phyloP scores from a whole-genome alignment of 2,797 vertebrate species.

The Sebastes trivittatus region DNA sequence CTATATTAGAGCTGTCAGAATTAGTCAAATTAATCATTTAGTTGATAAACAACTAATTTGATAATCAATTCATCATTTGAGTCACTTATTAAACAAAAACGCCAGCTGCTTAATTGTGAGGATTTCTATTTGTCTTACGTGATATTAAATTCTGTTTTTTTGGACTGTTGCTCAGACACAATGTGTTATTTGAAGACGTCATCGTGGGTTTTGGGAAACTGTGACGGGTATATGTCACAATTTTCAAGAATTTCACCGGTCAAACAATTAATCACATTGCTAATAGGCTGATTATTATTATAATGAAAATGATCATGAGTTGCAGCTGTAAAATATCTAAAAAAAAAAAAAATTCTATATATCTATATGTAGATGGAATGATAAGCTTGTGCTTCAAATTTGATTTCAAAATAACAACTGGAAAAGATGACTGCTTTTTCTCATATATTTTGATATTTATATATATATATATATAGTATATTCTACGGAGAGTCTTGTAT shows the following conservation, averaged over 20 bases:
- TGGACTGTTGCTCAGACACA: background rate
- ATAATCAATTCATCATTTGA: rapidly evolving
- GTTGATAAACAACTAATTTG: background rate
- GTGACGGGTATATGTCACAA: background rate
- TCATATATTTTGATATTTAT: too few relatives aligned
- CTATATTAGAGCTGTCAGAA: background rate
- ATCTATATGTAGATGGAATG: background rate
- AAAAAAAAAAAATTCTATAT: background rate
- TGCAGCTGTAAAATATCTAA: background rate
- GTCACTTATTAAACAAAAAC: background rate
- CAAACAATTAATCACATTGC: background rate
- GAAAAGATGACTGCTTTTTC: too few relatives aligned
- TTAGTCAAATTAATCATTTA: background rate
- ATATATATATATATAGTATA: too few relatives aligned
- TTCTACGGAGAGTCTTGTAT: background rate
- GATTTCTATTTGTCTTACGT: background rate
- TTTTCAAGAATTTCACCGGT: rapidly evolving
- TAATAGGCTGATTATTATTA: background rate
- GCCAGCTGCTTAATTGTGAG: background rate
- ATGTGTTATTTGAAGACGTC: too few relatives aligned
- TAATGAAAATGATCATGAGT: background rate
- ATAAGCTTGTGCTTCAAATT: too few relatives aligned
- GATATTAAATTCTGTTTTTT: background rate
- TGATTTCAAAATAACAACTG: too few relatives aligned
- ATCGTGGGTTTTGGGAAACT: background rate